Evolutionary conservation across 1,140 invertebrate species (phyloP).

Genomic region (Musca vetustissima): DNA sequence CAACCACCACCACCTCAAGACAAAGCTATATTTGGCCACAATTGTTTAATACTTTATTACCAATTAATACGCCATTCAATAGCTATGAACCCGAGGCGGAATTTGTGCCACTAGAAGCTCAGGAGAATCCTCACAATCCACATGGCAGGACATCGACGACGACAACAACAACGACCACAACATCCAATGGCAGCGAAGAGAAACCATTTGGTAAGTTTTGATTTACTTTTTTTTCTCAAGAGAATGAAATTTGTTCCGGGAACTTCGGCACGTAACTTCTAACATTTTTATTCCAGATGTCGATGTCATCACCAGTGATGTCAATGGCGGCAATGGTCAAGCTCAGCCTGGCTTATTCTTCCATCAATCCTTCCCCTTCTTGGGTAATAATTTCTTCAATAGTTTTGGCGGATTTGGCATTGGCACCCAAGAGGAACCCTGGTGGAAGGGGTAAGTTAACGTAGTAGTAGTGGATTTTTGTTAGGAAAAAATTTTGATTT

Average conservation of each 20-base stretch:
- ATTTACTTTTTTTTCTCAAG: not conserved
- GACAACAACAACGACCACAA: slow-evolving; percentile 30
- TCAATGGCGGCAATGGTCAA: slow-evolving; percentile 41
- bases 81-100: slow-evolving; percentile 38
- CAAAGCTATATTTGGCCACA: slow-evolving; percentile 35
- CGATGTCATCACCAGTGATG: slow-evolving; percentile 43
- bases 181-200: slow-evolving; percentile 35
- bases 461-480: too few species aligned
- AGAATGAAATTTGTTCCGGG: too few species aligned
- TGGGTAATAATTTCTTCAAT: slow-evolving; percentile 51
- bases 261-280: too few species aligned
- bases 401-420: slow-evolving; percentile 46
- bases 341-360: slow-evolving; percentile 41
- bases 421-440: slow-evolving; percentile 49
- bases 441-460: slow-evolving; percentile 60
- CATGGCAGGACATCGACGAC: not conserved
- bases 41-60: slow-evolving; percentile 32
- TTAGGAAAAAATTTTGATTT: too few species aligned
- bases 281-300: slow-evolving; percentile 38
- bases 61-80: slow-evolving; percentile 24
- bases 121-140: slow-evolving; percentile 34
- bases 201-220: slow-evolving; percentile 48
- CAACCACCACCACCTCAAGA: slow-evolving; percentile 31
- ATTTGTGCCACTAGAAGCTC: slow-evolving; percentile 48
- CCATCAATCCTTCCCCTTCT: slow-evolving; percentile 53